Percentiles rank a stretch among this genome's conserved stretches.
Conservation (phyloP, 2,888 invertebrate species). For the Athrips mouffetella region DNA sequence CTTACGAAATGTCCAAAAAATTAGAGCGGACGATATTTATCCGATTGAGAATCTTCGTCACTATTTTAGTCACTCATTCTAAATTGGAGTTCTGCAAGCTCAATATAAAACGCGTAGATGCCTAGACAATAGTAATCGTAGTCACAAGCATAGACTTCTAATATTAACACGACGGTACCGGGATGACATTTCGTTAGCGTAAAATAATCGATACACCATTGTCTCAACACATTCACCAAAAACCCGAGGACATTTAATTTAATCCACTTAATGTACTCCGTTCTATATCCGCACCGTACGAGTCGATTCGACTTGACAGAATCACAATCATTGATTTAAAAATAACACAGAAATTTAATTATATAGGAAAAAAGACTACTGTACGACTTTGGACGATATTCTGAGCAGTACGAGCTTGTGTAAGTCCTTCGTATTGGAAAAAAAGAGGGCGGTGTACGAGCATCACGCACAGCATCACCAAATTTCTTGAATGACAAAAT, state of each 20-base stretch:
- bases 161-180: slow-evolving; percentile 76
- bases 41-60: slow-evolving; percentile 54
- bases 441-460: slow-evolving; percentile 40
- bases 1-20: slow-evolving; percentile 51
- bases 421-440: slow-evolving; percentile 55
- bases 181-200: slow-evolving; percentile 77
- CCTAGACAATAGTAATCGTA: slow-evolving; percentile 74
- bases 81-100: slow-evolving; percentile 67
- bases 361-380: slow-evolving; percentile 58
- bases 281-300: slow-evolving; percentile 30
- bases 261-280: slow-evolving; percentile 38
- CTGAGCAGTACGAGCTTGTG: slow-evolving; percentile 64
- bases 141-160: slow-evolving; percentile 75
- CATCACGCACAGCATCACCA: slow-evolving; percentile 24
- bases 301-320: slow-evolving; percentile 29
- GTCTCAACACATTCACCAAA: slow-evolving; percentile 73
- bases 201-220: slow-evolving; percentile 79
- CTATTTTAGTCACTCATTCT: slow-evolving; percentile 71
- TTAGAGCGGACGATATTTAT: slow-evolving; percentile 53
- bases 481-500: slow-evolving; percentile 26
- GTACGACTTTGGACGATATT: slow-evolving; percentile 71
- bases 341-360: slow-evolving; percentile 61
- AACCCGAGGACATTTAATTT: slow-evolving; percentile 48
- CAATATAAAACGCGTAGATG: slow-evolving; percentile 75
- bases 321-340: slow-evolving; percentile 41